Evolutionary conservation across 2,888 invertebrate species (phyloP).

Genomic region (Morpho deidamia): DNA sequence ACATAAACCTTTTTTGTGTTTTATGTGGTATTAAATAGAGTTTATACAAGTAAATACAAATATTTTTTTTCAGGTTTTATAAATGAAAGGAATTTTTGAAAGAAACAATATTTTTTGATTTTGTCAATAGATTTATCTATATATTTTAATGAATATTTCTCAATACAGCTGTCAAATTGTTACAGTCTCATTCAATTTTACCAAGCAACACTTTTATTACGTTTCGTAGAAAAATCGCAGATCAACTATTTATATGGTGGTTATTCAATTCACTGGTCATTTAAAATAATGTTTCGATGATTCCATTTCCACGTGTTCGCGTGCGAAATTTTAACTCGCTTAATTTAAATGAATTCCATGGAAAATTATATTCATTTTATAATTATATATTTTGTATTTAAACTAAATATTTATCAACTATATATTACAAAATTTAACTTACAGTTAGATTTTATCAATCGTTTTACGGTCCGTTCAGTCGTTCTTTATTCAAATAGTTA

Average conservation of each 20-base stretch:
- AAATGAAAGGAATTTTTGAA: slow-evolving; percentile 20
- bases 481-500: slow-evolving; percentile 34
- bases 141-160: slow-evolving; percentile 77
- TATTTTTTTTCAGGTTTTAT: too few relatives aligned
- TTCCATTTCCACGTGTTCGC: slow-evolving; percentile 28
- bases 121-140: slow-evolving; percentile 78
- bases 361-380: slow-evolving; percentile 76
- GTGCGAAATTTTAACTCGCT: slow-evolving; percentile 50
- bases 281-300: slow-evolving; percentile 10
- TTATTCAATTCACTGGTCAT: slow-evolving; percentile 49
- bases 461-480: slow-evolving; percentile 54
- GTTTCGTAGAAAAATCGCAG: slow-evolving; percentile 61
- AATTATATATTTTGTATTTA: slow-evolving; percentile 76
- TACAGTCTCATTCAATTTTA: slow-evolving; percentile 58
- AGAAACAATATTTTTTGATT: slow-evolving; percentile 51
- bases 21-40: too few relatives aligned
- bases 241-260: slow-evolving; percentile 46
- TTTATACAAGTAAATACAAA: too few relatives aligned
- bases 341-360: slow-evolving; percentile 73
- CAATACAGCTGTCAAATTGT: slow-evolving; percentile 69
- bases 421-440: slow-evolving; percentile 76
- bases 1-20: too few relatives aligned
- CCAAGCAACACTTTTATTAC: slow-evolving; percentile 42
- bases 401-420: slow-evolving; percentile 76
- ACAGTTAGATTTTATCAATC: slow-evolving; percentile 69